phyloP scores from a whole-genome alignment of 2,888 invertebrate species.

The Dexiosoma caninum region DNA sequence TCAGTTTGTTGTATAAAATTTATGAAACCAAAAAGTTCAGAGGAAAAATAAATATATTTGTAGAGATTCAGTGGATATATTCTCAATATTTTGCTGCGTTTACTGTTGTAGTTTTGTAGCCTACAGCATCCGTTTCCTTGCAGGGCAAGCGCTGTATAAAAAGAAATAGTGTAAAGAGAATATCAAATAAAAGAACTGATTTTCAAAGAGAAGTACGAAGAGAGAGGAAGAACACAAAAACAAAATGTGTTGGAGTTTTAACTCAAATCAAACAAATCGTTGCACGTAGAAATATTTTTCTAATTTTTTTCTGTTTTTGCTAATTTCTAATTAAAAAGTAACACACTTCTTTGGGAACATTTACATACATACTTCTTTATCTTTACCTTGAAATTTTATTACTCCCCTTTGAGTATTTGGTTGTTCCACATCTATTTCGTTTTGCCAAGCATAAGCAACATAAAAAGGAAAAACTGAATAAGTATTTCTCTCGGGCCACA shows the following conservation, averaged over 20 bases:
- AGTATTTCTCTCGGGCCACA: slow-evolving; percentile 59
- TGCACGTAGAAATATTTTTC: not conserved
- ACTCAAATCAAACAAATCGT: slow-evolving; percentile 11
- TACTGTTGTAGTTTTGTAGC: slow-evolving; percentile 53
- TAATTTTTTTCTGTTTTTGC: not conserved
- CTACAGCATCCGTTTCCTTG: slow-evolving; percentile 39
- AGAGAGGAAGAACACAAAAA: not conserved
- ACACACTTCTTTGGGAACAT: not conserved
- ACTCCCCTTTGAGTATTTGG: not conserved
- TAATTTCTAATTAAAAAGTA: not conserved
- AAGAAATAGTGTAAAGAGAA: not conserved
- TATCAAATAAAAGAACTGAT: not conserved
- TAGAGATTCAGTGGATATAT: slow-evolving; percentile 29
- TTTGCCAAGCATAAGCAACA: not conserved
- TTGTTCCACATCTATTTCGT: not conserved
- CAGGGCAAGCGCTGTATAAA: slow-evolving; percentile 28
- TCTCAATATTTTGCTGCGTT: slow-evolving; percentile 25
- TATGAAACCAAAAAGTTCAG: slow-evolving; percentile 11
- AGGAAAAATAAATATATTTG: not conserved
- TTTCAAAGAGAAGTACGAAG: not conserved
- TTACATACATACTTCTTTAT: not conserved
- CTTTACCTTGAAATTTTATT: not conserved
- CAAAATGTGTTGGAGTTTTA: slow-evolving; percentile 10
- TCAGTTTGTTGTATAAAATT: slow-evolving; percentile 27
- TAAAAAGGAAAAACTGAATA: slow-evolving; percentile 11